phyloP scores from a whole-genome alignment of 2,113 vertebrate species.

The Urocynchramus pylzowi region DNA sequence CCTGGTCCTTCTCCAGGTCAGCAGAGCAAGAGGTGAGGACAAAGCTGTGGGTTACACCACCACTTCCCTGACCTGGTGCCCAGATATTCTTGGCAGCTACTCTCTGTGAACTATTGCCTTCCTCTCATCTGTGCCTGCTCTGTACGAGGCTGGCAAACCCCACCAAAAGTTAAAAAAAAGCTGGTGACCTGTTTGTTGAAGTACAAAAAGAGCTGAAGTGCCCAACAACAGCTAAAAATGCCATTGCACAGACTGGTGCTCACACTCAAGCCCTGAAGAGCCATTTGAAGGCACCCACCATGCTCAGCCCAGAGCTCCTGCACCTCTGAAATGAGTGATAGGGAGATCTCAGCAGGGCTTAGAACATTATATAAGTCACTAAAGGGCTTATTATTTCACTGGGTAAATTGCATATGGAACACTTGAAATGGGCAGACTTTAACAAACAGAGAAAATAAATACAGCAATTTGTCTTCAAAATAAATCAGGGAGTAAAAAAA shows the following conservation, averaged over 20 bases:
- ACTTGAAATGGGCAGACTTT: background rate
- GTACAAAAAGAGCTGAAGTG: background rate
- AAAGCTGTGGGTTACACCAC: background rate
- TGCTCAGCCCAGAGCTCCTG: background rate
- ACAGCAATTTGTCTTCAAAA: background rate
- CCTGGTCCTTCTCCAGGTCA: background rate
- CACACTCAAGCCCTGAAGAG: background rate
- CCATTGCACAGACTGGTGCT: background rate
- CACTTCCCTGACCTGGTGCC: background rate
- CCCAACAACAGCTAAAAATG: background rate
- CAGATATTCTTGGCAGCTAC: background rate
- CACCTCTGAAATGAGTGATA: background rate
- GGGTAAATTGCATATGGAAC: background rate
- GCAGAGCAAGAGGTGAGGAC: background rate
- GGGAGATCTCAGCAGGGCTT: background rate
- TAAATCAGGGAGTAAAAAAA: background rate
- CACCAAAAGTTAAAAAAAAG: background rate
- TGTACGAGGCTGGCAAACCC: accelerated
- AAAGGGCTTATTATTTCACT: background rate
- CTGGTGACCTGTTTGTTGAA: background rate
- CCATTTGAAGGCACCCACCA: accelerated
- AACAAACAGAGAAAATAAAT: background rate
- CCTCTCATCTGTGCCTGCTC: background rate
- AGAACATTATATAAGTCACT: background rate
- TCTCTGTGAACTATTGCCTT: background rate